phyloP scores from a whole-genome alignment of 2,888 invertebrate species.

The Microchrysa polita region DNA sequence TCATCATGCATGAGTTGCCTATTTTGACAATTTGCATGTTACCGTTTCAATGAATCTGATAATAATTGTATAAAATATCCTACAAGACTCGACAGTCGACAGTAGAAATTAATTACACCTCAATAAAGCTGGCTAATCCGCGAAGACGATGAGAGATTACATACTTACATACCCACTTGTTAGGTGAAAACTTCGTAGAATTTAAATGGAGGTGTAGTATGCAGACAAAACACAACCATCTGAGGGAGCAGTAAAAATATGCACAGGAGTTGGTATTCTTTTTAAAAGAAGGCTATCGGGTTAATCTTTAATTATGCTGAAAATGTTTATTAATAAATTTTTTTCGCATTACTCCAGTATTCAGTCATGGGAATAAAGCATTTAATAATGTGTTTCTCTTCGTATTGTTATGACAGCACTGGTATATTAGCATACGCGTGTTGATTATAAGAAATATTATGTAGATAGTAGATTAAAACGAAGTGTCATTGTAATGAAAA shows the following conservation, averaged over 20 bases:
- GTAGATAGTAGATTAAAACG: no score
- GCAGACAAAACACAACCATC: conserved; percentile 3
- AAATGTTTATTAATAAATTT: background rate
- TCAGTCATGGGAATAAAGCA: background rate
- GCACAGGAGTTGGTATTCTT: no score
- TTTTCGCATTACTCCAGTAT: background rate
- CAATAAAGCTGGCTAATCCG: conserved; percentile 30
- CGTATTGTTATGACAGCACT: no score
- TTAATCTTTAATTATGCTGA: conserved; percentile 18
- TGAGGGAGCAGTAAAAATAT: background rate
- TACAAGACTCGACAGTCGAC: no score
- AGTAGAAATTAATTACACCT: conserved; percentile 30
- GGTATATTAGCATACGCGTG: no score
- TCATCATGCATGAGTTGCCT: no score
- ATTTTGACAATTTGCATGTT: no score
- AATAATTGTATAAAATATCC: no score
- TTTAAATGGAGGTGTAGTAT: background rate
- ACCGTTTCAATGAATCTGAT: no score
- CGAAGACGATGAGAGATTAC: background rate
- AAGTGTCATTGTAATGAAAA: no score
- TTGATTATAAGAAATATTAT: no score
- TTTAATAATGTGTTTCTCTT: background rate
- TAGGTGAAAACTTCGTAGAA: conserved; percentile 40
- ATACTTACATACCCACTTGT: no score
- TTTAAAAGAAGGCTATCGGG: conserved; percentile 27